A percentile compares a stretch with the other conserved stretches of the same genome.
phyloP scores from a whole-genome alignment of 1,140 invertebrate genomes.

The Streblospio benedicti region DNA sequence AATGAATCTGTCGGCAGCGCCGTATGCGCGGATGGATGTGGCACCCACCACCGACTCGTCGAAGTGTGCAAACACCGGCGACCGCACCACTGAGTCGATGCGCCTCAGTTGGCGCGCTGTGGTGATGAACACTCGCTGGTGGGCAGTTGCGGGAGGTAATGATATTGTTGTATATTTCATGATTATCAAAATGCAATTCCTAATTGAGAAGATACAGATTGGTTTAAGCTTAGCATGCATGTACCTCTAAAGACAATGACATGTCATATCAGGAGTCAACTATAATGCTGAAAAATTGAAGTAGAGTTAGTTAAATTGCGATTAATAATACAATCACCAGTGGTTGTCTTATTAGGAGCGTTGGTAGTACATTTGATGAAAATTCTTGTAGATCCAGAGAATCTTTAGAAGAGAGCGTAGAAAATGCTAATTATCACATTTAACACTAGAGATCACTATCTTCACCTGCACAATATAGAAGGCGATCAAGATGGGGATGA shows the following conservation, averaged over 20 bases:
- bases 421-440: too few relatives aligned
- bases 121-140: slow-evolving; percentile 49
- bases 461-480: slow-evolving; percentile 2
- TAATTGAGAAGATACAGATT: too few relatives aligned
- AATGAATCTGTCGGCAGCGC: slow-evolving; percentile 48
- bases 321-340: background rate
- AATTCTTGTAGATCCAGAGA: background rate
- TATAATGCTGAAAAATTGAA: background rate
- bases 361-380: too few relatives aligned
- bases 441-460: background rate
- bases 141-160: too few relatives aligned
- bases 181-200: too few relatives aligned
- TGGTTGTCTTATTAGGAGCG: too few relatives aligned
- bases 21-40: slow-evolving; percentile 54
- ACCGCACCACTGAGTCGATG: slow-evolving; percentile 50
- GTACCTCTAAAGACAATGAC: slow-evolving; percentile 6
- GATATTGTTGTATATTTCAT: too few relatives aligned
- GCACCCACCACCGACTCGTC: slow-evolving; percentile 51
- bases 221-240: too few relatives aligned
- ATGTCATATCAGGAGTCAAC: background rate
- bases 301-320: background rate
- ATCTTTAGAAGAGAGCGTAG: background rate
- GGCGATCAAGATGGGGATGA: background rate
- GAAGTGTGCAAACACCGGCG: slow-evolving; percentile 53
- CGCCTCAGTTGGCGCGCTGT: slow-evolving; percentile 52